phyloP scores from a whole-genome alignment of 2,113 vertebrate genomes.

The Colaptes auratus region DNA sequence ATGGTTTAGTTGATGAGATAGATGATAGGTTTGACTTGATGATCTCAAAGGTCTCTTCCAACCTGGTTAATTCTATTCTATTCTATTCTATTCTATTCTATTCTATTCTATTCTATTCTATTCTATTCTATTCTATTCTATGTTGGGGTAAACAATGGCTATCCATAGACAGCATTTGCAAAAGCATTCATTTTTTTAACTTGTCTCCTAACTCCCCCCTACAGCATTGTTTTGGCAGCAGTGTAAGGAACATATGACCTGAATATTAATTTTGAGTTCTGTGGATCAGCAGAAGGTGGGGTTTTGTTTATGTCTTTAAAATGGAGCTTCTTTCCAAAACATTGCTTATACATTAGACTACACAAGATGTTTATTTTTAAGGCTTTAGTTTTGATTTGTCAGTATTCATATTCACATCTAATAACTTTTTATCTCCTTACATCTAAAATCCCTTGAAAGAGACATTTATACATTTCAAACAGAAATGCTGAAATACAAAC shows the following conservation, averaged over 20 bases:
- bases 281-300: neutral
- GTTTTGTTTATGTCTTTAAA: neutral
- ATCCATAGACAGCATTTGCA: neutral
- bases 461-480: neutral
- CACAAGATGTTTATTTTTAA: neutral
- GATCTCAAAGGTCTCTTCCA: too few relatives aligned
- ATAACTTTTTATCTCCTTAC: neutral
- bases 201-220: neutral
- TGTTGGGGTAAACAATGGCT: neutral
- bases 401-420: neutral
- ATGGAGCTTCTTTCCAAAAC: neutral
- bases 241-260: neutral
- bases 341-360: neutral
- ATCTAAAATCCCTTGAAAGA: neutral
- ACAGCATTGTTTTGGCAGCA: neutral
- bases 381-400: neutral
- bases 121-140: too few relatives aligned
- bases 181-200: neutral
- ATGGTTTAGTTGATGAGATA: too few relatives aligned
- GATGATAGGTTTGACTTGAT: too few relatives aligned
- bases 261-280: neutral
- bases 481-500: slow-evolving; percentile 1
- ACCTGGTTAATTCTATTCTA: too few relatives aligned
- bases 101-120: too few relatives aligned
- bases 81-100: too few relatives aligned